These are phyloP conservation scores for Scaptomyza flava DNA, from an alignment of 2,888 invertebrate species.

Conservation along the genomic window DNA sequence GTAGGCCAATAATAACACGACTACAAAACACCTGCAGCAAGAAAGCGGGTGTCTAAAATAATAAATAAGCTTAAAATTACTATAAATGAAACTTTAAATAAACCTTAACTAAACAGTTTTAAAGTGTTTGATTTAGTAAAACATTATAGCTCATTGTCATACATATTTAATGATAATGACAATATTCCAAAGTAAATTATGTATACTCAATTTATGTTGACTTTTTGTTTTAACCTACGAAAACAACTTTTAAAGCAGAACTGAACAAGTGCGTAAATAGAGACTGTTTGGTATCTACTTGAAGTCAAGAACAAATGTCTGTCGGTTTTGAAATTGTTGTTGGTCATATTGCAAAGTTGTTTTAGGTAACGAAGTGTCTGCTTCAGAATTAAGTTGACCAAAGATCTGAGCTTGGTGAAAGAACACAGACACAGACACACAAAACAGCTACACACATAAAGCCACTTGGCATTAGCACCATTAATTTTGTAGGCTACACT, in stretches of 20 bases:
- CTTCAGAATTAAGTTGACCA: constrained; percentile 57
- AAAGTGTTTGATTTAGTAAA: no score
- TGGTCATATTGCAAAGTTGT: constrained; percentile 59
- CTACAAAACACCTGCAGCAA: constrained; percentile 19
- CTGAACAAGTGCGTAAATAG: not conserved
- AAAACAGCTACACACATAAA: not conserved
- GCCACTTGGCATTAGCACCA: constrained; percentile 71
- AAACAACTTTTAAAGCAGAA: not conserved
- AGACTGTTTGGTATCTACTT: constrained; percentile 19
- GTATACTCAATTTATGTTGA: not conserved
- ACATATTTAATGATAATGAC: no score
- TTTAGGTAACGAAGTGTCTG: constrained; percentile 57
- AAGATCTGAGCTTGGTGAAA: constrained; percentile 14
- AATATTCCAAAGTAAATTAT: not conserved
- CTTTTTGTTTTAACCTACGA: not conserved
- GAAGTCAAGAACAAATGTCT: constrained; percentile 43
- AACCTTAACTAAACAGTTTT: no score
- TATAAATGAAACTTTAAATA: no score
- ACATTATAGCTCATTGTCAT: not conserved
- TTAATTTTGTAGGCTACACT: constrained; percentile 72
- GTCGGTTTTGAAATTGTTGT: constrained; percentile 40
- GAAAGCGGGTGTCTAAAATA: not conserved
- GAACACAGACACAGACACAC: constrained; percentile 14
- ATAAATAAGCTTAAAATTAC: not conserved
- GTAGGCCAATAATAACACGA: constrained; percentile 7